Base-by-base conservation (phyloP, 2,113 vertebrate genomes). In the Butastur rufipennis region DNA sequence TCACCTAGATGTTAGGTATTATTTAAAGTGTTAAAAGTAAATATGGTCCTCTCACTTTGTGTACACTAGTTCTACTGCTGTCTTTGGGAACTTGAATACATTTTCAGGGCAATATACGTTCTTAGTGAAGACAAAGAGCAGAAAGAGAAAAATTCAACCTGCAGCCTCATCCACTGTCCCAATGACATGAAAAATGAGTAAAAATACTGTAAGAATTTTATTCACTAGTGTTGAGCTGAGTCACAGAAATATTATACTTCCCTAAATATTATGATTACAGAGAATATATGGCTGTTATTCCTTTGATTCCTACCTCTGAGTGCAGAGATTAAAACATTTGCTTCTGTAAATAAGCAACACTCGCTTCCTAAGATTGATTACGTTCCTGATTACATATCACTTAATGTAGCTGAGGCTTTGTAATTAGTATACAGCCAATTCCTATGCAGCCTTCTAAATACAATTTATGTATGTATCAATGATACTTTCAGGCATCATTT, bases 291-390 rank as follows among this genome's bases (percentile, higher is more conserved):
- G 65, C 84, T 90, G n/a, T n/a, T 82, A 95, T 77, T 74, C 15
- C 50, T 82, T 95, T 82, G 17, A 62, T 96, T 93, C 56, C 78
- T 80, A 79, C 58, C 72, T 81, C 50, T 86, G 79, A 94, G 86
- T 79, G 90, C 22, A 65, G 16, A 94, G 81, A 93, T 92, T 93
- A 90, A 93, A 97, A 79, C 58, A 92, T 86, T 97, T 88, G 31
- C 66, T 94, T 93, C 81, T 94, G 75, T 67, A 94, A 94, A 95
- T 96, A 92, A 96, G 94, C 81, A 96, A 95, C 9, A 50, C 23
- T 91, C 34, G 65, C 50, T 93, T 91, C 80, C 81, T 92, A 86
- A 77, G 58, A 93, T 32, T 95, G 95, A 94, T 97, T 81, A 93
- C 16, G 17, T 31, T 94, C 40, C 38, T 94, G 91, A 94, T 94